Percentiles rank a stretch among this genome's conserved stretches.
Evolutionary conservation across 2,888 invertebrate genomes (phyloP).

Genomic region (Chrysolina oricalcia): DNA sequence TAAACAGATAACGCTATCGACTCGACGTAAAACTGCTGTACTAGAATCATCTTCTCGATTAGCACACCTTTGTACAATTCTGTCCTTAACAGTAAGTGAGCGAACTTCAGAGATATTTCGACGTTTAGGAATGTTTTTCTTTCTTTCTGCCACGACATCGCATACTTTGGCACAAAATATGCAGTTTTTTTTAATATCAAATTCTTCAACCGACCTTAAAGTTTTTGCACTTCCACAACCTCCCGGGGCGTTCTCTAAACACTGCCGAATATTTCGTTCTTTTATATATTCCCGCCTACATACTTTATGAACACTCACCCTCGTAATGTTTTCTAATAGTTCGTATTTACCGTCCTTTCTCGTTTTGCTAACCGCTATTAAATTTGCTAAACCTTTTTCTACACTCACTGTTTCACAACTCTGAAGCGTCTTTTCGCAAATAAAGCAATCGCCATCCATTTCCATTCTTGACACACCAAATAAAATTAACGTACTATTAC

Average conservation of each 20-base stretch:
- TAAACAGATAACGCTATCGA: not conserved
- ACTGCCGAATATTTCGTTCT: not conserved
- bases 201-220: not conserved
- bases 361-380: not conserved
- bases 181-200: not conserved
- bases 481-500: too few species aligned
- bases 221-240: not conserved
- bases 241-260: not conserved
- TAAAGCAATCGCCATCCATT: too few species aligned
- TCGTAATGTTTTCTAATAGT: not conserved
- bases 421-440: not conserved
- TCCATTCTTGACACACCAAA: too few species aligned
- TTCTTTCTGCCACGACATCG: not conserved
- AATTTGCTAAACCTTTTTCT: not conserved
- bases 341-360: not conserved
- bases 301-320: not conserved
- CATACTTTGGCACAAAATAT: not conserved
- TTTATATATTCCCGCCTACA: not conserved
- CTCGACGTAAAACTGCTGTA: not conserved
- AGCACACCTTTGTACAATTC: not conserved
- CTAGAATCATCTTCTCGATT: not conserved
- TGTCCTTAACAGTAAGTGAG: not conserved
- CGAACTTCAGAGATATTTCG: not conserved
- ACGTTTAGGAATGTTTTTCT: not conserved
- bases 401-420: not conserved